Base-by-base conservation (phyloP, 2,888 invertebrate genomes). In the Neoscelio sp. region DNA sequence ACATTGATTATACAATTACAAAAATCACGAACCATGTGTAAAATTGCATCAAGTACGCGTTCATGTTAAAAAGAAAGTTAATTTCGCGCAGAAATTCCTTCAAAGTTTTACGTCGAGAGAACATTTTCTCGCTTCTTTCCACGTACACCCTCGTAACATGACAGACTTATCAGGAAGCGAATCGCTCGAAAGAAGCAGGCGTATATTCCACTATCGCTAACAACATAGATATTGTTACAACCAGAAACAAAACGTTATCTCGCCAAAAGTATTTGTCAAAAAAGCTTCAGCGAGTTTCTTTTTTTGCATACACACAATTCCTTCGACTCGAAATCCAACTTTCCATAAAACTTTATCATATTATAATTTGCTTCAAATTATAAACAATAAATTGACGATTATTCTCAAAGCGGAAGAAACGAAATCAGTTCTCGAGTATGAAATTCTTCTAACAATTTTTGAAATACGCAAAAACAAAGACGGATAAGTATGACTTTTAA, bases 161-260 rank as follows among this genome's bases (percentile, higher is more conserved):
- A 4, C 58, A 12, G 60, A 46, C 33, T 62, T 62, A 62, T 62
- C 60, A 30, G 46, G 7, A 5, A 15, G 44, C 12, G 52, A 38
- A 65, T 52, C 52, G 65, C 65, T 28, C 23, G 40, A 52, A 52
- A 65, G 67, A 54, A 42, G 33, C 10, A 17, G 38, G 20, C 26
- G 8, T 42, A 12, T 15, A 42, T 5, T 17, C 42, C 7, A 13
- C 33, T 67, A 67, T 54, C 67, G 35, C 44, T 15, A 56, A 56
- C 52, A 44, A 46, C 23, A 12, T 35, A 46, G 42, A 62, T 18
- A 62, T 35, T 46, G 33, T 46, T 38, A 33, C 46, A 46, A 35
- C 1, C 35, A 20, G 46, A 62, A 62, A 40, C 42, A 56, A 54
- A 67, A 67, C 26, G 54, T 67, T 67, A 67, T 67, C 67, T 56